Conservation (phyloP, 2,888 invertebrate genomes). For the Melolontha melolontha region DNA sequence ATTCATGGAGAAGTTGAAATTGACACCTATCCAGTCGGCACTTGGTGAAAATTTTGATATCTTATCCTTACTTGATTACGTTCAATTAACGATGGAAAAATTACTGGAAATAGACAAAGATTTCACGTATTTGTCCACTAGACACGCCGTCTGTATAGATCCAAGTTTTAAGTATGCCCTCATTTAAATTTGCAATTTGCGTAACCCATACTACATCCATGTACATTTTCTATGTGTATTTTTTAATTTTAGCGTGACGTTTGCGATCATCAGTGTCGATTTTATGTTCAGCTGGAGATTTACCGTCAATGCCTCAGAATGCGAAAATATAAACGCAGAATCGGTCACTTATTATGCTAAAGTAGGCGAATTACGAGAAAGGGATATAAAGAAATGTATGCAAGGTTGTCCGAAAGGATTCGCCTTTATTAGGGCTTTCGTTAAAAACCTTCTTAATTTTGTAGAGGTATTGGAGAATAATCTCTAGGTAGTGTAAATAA, state of each 20-base stretch:
- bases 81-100: constrained; percentile 31
- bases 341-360: constrained; percentile 20
- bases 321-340: constrained; percentile 10
- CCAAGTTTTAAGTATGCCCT: constrained; percentile 23
- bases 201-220: no score
- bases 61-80: constrained; percentile 33
- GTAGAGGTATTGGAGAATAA: constrained; percentile 11
- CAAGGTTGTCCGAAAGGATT: constrained; percentile 29
- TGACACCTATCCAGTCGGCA: constrained; percentile 11
- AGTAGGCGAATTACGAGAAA: constrained; percentile 19
- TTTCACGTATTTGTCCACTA: constrained; percentile 1
- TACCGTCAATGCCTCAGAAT: constrained; percentile 14
- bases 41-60: constrained; percentile 36
- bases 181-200: not conserved
- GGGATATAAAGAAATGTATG: constrained; percentile 25
- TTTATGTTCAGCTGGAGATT: constrained; percentile 25
- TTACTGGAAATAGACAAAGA: constrained; percentile 1
- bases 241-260: constrained; percentile 26
- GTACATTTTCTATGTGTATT: not conserved
- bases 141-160: constrained; percentile 12
- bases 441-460: constrained; percentile 6
- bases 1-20: constrained; percentile 28
- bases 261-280: constrained; percentile 23
- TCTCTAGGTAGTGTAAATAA: no score
- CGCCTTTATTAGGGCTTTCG: constrained; percentile 19